Evolutionary conservation across 2,113 vertebrate genomes (phyloP), one percentile per base, ranked within the genome.

Genomic region (Grantiella picta): DNA sequence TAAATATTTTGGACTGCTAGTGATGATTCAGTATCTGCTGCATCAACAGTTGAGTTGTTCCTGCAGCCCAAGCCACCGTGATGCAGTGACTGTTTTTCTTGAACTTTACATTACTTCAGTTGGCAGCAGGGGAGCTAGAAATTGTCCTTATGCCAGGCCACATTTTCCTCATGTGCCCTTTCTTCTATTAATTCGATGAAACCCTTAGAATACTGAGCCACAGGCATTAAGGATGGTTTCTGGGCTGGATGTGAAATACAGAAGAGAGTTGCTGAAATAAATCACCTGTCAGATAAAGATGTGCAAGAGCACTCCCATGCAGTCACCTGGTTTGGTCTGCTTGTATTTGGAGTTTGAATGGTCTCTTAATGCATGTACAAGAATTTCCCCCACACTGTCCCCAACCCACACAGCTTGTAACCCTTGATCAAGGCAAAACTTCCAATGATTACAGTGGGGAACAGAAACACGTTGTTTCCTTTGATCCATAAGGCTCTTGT

Each of bases 401-500:
- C 40, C 15, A 54, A 5, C 15, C 15, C 45, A 28, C 65, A 44
- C 11, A 47, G 56, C 33, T 84, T 5, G 0, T 42, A 42, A 50
- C 4, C 15, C 47, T 45, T 53, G 38, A 36, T 23, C 19, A 50
- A 76, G 31, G 49, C n/a, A 50, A 90, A 89, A 24, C 19, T 86
- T 33, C 9, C 35, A 28, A 64, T 60, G 29, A 60, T 68, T 36
- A 20, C 52, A 44, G 28, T 11, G 19, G 21, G 22, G 7, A 89
- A 44, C 14, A 59, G 76, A 35, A 40, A 20, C 3, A 4, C 2
- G 16, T 59, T 59, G 13, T n/a, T 83, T 57, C 60, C 45, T 82
- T 0, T 0, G 28, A n/a, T 42, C 61, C 7, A 8, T 54, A 44
- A 79, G 12, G 12, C 35, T 49, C 27, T 75, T 70, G 29, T 38